Conservation (phyloP, 2,797 vertebrate genomes). For the Coregonus ussuriensis region DNA sequence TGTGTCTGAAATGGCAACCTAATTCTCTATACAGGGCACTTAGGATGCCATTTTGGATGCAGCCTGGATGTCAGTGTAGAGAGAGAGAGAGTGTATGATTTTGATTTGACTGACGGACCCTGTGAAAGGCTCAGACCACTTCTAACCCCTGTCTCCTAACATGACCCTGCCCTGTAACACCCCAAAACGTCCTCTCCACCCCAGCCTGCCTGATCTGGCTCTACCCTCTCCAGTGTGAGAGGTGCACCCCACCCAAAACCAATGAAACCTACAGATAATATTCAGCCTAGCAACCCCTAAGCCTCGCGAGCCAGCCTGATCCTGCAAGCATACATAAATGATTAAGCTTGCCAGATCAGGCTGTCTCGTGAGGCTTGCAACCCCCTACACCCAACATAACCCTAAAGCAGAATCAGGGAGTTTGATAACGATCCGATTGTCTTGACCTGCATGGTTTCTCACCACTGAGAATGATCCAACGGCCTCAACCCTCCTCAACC, state of each 20-base stretch:
- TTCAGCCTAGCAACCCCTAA: background rate
- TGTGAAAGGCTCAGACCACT: conserved; percentile 22
- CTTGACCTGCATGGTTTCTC: conserved; percentile 36
- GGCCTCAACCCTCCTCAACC: background rate
- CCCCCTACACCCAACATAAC: background rate
- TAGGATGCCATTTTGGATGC: background rate
- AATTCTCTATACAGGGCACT: background rate
- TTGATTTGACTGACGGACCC: conserved; percentile 8
- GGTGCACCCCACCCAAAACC: background rate
- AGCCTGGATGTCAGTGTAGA: conserved; percentile 38
- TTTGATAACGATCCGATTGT: background rate
- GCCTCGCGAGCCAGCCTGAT: background rate
- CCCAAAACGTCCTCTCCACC: conserved; percentile 3
- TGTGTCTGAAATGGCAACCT: background rate
- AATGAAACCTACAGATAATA: background rate
- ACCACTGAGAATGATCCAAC: conserved; percentile 18
- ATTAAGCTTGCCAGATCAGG: background rate
- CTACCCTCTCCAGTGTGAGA: background rate
- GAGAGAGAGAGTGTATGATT: conserved; percentile 6
- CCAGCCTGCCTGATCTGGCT: background rate
- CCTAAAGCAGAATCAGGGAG: background rate
- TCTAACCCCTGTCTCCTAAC: conserved; percentile 12
- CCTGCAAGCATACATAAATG: background rate
- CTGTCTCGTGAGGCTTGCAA: background rate
- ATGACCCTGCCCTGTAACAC: conserved; percentile 10